phyloP scores from a whole-genome alignment of 2,888 invertebrate genomes.

The Didymodactylos carnosus region DNA sequence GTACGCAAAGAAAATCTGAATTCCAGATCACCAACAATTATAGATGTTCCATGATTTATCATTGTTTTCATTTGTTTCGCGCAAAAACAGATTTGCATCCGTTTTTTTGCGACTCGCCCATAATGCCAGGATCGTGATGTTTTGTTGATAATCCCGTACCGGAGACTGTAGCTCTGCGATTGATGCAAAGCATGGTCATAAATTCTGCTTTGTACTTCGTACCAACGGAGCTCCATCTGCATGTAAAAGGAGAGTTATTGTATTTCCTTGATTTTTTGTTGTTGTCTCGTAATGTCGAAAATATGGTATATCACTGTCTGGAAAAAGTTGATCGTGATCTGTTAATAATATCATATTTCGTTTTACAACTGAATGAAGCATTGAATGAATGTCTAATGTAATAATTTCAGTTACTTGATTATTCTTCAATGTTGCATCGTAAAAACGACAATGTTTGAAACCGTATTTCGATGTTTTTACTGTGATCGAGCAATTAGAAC shows the following conservation, averaged over 20 bases:
- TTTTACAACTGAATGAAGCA: too few relatives aligned
- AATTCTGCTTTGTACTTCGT: background rate
- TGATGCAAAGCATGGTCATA: background rate
- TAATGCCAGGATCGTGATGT: background rate
- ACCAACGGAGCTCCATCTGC: background rate
- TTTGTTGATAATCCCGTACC: background rate
- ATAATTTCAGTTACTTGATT: too few relatives aligned
- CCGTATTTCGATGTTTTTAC: too few relatives aligned
- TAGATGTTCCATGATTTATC: background rate
- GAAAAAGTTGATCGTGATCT: too few relatives aligned
- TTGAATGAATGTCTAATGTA: too few relatives aligned
- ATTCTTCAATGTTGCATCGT: too few relatives aligned
- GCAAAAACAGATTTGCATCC: background rate
- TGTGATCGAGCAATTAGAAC: too few relatives aligned
- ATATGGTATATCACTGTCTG: too few relatives aligned
- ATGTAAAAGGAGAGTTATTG: background rate
- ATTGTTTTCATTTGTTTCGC: background rate
- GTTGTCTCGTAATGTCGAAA: too few relatives aligned
- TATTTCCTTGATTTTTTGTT: too few relatives aligned
- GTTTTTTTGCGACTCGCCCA: background rate
- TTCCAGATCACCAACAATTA: background rate
- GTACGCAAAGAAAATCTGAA: background rate
- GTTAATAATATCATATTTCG: too few relatives aligned
- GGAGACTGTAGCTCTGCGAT: background rate
- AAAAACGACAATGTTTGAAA: too few relatives aligned